These are phyloP conservation scores for Hiodon alosoides DNA, from an alignment of 2,113 vertebrate species.

Conservation along the genomic window DNA sequence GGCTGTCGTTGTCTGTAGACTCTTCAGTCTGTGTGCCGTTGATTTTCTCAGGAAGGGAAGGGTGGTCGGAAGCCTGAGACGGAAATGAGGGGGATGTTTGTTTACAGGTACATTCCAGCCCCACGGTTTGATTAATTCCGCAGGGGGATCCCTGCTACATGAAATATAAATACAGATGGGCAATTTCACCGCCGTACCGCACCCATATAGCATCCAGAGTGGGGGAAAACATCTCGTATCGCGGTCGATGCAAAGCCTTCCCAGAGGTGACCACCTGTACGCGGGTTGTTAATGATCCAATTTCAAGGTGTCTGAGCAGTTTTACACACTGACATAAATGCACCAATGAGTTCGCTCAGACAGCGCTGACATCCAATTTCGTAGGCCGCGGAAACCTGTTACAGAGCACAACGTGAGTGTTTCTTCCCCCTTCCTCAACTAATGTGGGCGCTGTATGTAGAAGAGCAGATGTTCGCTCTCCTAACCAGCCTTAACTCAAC, in stretches of 20 bases:
- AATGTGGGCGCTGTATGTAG: background rate
- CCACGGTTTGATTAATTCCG: background rate
- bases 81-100: background rate
- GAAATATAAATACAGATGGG: slow-evolving; percentile 6
- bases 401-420: background rate
- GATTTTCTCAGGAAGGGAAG: background rate
- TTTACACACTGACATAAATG: background rate
- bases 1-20: background rate
- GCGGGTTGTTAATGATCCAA: background rate
- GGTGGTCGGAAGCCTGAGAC: background rate
- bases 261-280: background rate
- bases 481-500: too few relatives aligned
- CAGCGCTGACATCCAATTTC: background rate
- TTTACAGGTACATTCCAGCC: slow-evolving; percentile 9
- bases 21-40: background rate
- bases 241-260: background rate
- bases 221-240: background rate
- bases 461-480: too few relatives aligned
- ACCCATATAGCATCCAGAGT: too few relatives aligned
- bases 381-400: background rate
- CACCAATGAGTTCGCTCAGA: background rate
- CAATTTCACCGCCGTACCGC: background rate
- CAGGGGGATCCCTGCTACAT: background rate
- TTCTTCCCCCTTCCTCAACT: background rate
- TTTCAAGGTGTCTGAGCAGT: background rate